Percentiles rank a stretch among this genome's conserved stretches.
These are phyloP conservation scores for Drosophila burlai DNA, from an alignment of 1,140 invertebrate genomes.

Conservation along the genomic window DNA sequence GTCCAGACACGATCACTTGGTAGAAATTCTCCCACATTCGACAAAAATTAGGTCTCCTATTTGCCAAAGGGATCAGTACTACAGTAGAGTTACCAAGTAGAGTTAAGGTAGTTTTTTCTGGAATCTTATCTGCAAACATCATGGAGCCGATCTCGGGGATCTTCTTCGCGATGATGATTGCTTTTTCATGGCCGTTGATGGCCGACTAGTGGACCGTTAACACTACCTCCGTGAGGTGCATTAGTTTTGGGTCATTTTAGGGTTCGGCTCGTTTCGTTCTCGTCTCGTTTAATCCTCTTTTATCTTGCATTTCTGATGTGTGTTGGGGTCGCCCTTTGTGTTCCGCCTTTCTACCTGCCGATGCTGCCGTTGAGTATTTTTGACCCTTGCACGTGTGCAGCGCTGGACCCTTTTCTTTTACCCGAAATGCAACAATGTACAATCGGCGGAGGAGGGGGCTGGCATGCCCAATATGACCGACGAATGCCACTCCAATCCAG, in stretches of 20 bases:
- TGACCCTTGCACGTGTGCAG: conserved; percentile 78
- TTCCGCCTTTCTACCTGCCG: conserved; percentile 61
- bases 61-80: conserved; percentile 35
- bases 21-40: neutral
- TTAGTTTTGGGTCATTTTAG: conserved; percentile 77
- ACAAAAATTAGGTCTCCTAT: conserved; percentile 38
- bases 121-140: conserved; percentile 62
- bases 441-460: conserved; percentile 47
- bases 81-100: neutral
- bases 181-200: conserved; percentile 54
- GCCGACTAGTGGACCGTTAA: conserved; percentile 46
- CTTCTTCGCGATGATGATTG: conserved; percentile 39
- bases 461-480: conserved; percentile 34
- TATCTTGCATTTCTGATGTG: conserved; percentile 56
- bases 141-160: conserved; percentile 49
- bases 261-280: conserved; percentile 60
- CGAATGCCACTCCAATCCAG: conserved; percentile 64
- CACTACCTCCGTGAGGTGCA: conserved; percentile 52
- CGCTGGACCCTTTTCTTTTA: conserved; percentile 46
- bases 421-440: conserved; percentile 62
- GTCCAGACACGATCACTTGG: conserved; percentile 36
- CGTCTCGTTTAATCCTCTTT: conserved; percentile 71
- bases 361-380: conserved; percentile 9
- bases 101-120: conserved; percentile 4
- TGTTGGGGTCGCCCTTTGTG: conserved; percentile 42